Evolutionary conservation across 2,113 vertebrate genomes (phyloP), one percentile per base, ranked within the genome.

Genomic region (Isichthys henryi): DNA sequence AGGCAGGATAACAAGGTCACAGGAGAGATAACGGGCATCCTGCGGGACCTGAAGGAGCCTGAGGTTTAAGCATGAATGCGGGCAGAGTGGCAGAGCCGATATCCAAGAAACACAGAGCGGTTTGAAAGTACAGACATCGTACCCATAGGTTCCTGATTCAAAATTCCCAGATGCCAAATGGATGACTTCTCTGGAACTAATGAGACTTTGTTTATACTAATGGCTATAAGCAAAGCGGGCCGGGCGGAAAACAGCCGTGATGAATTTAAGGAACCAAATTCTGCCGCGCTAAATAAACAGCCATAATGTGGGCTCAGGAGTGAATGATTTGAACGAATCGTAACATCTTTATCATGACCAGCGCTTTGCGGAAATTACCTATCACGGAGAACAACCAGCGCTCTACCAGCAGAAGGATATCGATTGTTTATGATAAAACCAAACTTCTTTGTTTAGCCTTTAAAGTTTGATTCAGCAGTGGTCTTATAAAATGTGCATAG

Each of bases 1-100:
- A 27, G 45, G 82, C 43, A 56, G 83, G 82, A 89, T 86, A 89
- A 89, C 53, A 89, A 85, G 53, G 82, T 70, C 89, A 66, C n/a
- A 3, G 83, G 89, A 35, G 89, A 89, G 53, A 49, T 70, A 89
- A 45, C 2, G 8, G 23, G 43, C 39, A n/a, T 62, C 52, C 48
- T 21, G 82, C 2, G 35, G 31, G n/a, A 56, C 58, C 74, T n/a
- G 9, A 31, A 23, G 35, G 17, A 82, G 48, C 19, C 6, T 56
- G 50, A 17, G 50, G 15, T 56, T 50, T 88, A 31, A n/a, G 62
- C 27, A 31, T 86, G 39, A 23, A n/a, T 48, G 5, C 43, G 23
- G 19, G 35, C 52, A 66, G 35, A 39, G 31, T 9, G 39, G 62
- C 45, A 31, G 62, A 49, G 11, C 39, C 45, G 31, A 58, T 87